Conservation (phyloP, 2,888 invertebrate genomes). For the Trissolcus brochymenae region DNA sequence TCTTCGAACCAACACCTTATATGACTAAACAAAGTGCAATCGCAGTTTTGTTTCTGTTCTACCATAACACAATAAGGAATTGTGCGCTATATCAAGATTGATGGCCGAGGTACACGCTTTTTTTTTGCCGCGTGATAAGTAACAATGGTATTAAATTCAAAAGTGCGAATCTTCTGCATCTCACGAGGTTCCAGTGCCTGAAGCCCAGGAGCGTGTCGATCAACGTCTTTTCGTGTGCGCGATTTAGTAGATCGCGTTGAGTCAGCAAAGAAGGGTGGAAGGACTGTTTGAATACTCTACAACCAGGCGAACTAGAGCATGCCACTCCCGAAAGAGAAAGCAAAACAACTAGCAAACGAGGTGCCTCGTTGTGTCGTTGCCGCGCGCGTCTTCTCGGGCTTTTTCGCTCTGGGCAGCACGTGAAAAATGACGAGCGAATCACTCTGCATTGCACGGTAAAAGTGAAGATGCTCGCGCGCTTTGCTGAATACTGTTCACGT, state of each 20-base stretch:
- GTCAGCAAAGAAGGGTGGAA: conserved; percentile 56
- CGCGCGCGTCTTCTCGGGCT: conserved; percentile 35
- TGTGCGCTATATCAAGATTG: conserved; percentile 30
- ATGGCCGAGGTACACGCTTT: conserved; percentile 13
- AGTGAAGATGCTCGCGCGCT: conserved; percentile 56
- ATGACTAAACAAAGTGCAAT: not conserved
- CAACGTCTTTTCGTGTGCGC: conserved; percentile 26
- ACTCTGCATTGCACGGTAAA: conserved; percentile 49
- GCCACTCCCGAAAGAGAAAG: conserved; percentile 77
- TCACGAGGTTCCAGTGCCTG: conserved; percentile 46
- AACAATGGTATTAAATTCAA: conserved; percentile 45
- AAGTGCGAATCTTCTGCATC: conserved; percentile 48
- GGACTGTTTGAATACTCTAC: conserved; percentile 60
- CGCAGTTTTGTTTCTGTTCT: conserved; percentile 1
- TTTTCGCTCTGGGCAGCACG: conserved; percentile 49
- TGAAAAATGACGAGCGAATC: conserved; percentile 52
- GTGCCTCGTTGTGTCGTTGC: conserved; percentile 30
- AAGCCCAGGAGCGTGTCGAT: conserved; percentile 49
- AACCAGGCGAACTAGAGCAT: conserved; percentile 74
- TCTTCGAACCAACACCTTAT: not conserved
- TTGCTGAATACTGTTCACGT: conserved; percentile 43
- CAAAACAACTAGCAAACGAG: conserved; percentile 66
- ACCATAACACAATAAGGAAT: conserved; percentile 22
- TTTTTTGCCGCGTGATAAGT: conserved; percentile 16
- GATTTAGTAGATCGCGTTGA: conserved; percentile 52